Base-by-base conservation (phyloP, 2,888 invertebrate genomes). In the Sinotaia quadrata region DNA sequence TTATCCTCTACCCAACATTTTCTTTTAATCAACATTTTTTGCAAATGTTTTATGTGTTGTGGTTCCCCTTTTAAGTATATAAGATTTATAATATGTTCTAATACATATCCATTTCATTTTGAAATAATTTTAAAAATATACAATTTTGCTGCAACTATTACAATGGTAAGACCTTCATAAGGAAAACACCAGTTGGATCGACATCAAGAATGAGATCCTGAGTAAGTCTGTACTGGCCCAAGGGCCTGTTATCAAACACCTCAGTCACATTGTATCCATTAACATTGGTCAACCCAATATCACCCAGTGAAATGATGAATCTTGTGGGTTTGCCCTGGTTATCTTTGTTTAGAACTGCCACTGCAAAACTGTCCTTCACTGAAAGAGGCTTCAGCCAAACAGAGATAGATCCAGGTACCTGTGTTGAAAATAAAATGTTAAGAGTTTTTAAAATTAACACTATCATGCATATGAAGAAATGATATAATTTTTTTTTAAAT, bases 341-440 rank as follows among this genome's bases (percentile, higher is more conserved):
- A 44, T 71, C 62, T 8, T 66, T 61, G 58, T 73, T 68, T 27
- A 71, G 27, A n/a, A 73, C 34, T 24, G 68, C 73, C 37, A 73
- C 60, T 29, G 73, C 73, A 21, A 33, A 34, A 18, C 51, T 57
- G 36, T 52, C 65, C 18, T 67, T 58, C 51, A 1, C 34, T 7
- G 18, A 47, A 24, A 61, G 34, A 10, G 61, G 49, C 34, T 72
- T 72, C 27, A 67, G 4, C 72, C 72, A 72, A 15, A 72, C 72
- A 15, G 72, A 72, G 21, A 72, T 47, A 7, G 62, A 69, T 12
- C 59, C 58, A 2, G 62, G 69, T 5, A 69, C 59, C 72, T 72
- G 34, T 5, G 47, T 12, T 44, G 37, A 67, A 24, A 41, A 41
- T 12, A 41, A 18, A 18, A 41, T 41, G 18, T 10, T 18, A 12